phyloP scores from a whole-genome alignment of 2,888 invertebrate genomes.

The Himalopsyche kuldschensis region DNA sequence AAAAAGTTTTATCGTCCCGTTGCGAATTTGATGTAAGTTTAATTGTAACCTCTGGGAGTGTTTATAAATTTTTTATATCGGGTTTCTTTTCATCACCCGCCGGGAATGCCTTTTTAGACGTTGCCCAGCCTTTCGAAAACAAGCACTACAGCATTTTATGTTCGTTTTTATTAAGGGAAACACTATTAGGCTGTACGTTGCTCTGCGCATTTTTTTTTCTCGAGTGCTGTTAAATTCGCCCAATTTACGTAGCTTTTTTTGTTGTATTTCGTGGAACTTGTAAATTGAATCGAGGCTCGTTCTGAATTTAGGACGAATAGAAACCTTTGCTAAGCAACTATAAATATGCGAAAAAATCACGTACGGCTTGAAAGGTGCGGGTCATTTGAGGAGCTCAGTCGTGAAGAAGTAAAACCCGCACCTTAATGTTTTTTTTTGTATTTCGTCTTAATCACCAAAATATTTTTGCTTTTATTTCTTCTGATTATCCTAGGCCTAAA shows the following conservation, averaged over 20 bases:
- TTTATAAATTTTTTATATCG: not conserved
- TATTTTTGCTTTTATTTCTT: no score
- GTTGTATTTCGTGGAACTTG: not conserved
- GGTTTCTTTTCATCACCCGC: not conserved
- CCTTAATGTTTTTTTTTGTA: no score
- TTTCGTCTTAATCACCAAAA: no score
- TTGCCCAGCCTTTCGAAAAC: not conserved
- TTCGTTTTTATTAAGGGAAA: not conserved
- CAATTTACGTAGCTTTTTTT: not conserved
- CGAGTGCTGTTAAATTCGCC: not conserved
- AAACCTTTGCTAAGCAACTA: no score
- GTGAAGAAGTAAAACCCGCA: no score
- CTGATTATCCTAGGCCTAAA: no score
- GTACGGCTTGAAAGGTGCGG: no score
- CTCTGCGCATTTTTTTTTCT: not conserved
- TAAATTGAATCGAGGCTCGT: not conserved
- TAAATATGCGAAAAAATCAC: no score
- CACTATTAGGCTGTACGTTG: not conserved
- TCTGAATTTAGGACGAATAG: no score
- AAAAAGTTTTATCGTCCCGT: slow-evolving; percentile 16
- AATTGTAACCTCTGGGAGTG: slow-evolving; percentile 30
- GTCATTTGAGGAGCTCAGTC: no score
- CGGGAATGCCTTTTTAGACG: not conserved
- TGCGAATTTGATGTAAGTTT: slow-evolving; percentile 30
- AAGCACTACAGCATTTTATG: not conserved